Base-by-base conservation (phyloP, 2,888 invertebrate genomes). In the Microdon myrmicae region DNA sequence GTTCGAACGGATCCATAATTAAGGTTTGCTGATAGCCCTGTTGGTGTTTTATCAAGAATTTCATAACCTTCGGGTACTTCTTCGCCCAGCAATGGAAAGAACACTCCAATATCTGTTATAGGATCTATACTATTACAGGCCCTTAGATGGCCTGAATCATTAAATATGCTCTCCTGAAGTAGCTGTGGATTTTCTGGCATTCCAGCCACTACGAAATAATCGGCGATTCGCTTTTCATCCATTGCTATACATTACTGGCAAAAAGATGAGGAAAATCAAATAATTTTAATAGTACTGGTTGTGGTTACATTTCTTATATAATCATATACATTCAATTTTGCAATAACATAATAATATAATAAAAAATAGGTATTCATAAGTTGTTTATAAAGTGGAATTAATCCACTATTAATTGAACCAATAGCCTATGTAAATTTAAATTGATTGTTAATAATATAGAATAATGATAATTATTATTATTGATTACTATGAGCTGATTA, bases 141-240 rank as follows among this genome's bases (percentile, higher is more conserved):
- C 77, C 91, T 92, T 34, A 94, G 84, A 74, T 90, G 90, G 19
- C 90, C 88, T 61, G 89, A 87, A 77, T 92, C 91, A 60, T 91
- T 90, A 68, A 85, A 81, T 60, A 82, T 82, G 70, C 86, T 86
- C 71, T 89, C 88, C 75, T 91, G 90, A 41, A 92, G 82, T 54
- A 88, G 83, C 74, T 90, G 87, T 17, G 90, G 88, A 74, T 88
- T 85, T 66, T 90, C 90, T 9, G 95, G 92, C 77, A 97, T 83
- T 17, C 98, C 98, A 75, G 97, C 96, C 64, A 98, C 92, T 69
- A 99, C 96, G 83, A 99, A 99, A 82, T 98, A 98, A 83, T 99
- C 98, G 14, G 94, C 96, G 67, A 97, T 92, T 79, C 90, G 85
- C 75, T 89, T 85, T 73, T 92, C 92, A 76, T 92, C 92, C 92